Base-by-base conservation (phyloP, 2,113 vertebrate genomes). In the Anhinga rufa region DNA sequence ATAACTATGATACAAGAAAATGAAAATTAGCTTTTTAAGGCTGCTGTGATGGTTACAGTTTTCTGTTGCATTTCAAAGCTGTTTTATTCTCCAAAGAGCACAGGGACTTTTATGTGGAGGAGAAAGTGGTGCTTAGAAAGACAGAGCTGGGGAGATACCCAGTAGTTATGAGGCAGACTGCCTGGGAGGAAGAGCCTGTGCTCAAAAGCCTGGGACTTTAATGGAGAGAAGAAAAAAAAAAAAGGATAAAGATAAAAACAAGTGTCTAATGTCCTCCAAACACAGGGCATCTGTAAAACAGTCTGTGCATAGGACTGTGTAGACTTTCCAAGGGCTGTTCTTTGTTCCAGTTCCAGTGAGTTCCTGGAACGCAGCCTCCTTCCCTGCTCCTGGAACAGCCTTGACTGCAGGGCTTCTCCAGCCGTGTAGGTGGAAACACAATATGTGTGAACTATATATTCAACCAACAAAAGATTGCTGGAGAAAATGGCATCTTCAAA, bases 291-390 rank as follows among this genome's bases (percentile, higher is more conserved):
- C 94, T 97, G 92, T 94, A 92, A 89, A 97, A 90, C 94, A 97
- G 88, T 65, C 94, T 92, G 92, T 84, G 87, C 90, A 86, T 18
- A 90, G 95, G 76, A 69, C 95, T 95, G 85, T 88, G 93, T 64
- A 91, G 94, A 38, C 91, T 96, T 96, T 98, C 97, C 97, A 98
- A 96, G 84, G 90, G 77, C 87, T 97, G 92, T 60, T 62, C 97
- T 98, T 98, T 98, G 92, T 98, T 98, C 89, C 95, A 74, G 94
- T 97, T 98, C 97, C 96, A 92, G 90, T 90, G 79, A 95, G 96
- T 96, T 96, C 95, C 95, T 97, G 97, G 96, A 96, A 96, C 93
- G 9, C 66, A 96, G 97, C 96, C 97, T 94, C 88, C 89, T 97
- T 97, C 95, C 95, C 92, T 88, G 83, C 95, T 90, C 95, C 95